Conservation (phyloP, 2,888 invertebrate genomes). For the Acleris holmiana region DNA sequence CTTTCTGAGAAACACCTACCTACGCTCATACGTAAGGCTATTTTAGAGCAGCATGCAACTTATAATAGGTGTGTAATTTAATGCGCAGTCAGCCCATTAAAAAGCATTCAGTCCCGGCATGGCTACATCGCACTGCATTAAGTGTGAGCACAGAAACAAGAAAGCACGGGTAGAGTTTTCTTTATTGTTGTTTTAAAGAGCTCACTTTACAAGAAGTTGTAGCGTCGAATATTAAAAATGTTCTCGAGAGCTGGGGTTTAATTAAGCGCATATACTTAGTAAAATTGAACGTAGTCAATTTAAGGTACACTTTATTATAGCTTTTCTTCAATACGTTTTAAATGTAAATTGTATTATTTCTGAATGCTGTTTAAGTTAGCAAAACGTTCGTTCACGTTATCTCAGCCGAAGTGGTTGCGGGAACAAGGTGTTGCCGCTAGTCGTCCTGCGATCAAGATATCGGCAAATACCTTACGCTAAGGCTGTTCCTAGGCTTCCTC, state of each 20-base stretch:
- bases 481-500: constrained; percentile 29
- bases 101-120: constrained; percentile 68
- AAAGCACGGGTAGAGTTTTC: constrained; percentile 35
- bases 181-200: constrained; percentile 38
- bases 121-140: constrained; percentile 60
- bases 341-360: constrained; percentile 4
- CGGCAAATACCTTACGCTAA: constrained; percentile 36
- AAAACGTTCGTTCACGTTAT: constrained; percentile 24
- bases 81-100: constrained; percentile 69
- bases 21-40: constrained; percentile 47
- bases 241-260: neutral
- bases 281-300: neutral
- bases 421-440: constrained; percentile 38
- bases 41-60: constrained; percentile 55
- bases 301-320: neutral
- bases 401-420: constrained; percentile 17
- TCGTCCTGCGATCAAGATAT: constrained; percentile 33
- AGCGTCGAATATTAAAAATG: constrained; percentile 8
- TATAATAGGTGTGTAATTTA: constrained; percentile 62
- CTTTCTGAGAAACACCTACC: constrained; percentile 50
- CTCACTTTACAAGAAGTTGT: constrained; percentile 30
- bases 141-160: constrained; percentile 40
- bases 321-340: neutral
- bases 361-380: constrained; percentile 21
- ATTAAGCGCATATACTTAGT: neutral